Conservation (phyloP, 1,140 invertebrate genomes). For the Telenomus remus region DNA sequence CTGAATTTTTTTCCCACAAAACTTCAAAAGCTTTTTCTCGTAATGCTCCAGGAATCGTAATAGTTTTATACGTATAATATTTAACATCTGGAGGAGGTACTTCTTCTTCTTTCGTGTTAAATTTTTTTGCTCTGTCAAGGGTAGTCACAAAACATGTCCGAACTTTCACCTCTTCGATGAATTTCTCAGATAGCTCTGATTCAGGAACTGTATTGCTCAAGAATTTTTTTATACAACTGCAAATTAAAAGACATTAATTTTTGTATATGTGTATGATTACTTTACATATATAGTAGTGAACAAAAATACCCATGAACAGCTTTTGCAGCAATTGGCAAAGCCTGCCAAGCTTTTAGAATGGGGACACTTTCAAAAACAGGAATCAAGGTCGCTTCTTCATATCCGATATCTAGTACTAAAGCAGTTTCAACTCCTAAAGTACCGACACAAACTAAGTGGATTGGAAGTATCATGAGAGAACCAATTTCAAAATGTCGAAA, state of each 20-base stretch:
- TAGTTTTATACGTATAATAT: conserved; percentile 81
- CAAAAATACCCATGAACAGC: conserved; percentile 82
- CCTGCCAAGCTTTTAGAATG: conserved; percentile 86
- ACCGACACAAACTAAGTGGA: conserved; percentile 86
- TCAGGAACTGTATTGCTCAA: conserved; percentile 62
- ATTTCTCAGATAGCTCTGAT: conserved; percentile 74
- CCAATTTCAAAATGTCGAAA: conserved; percentile 94
- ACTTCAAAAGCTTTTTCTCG: conserved; percentile 88
- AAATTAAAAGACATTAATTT: conserved; percentile 15
- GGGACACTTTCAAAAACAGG: conserved; percentile 91
- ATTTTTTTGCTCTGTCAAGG: conserved; percentile 80
- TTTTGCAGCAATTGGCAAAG: conserved; percentile 82
- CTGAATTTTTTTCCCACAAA: conserved; percentile 89
- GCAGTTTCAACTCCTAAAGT: conserved; percentile 86
- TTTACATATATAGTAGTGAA: no score
- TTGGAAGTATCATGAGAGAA: conserved; percentile 81
- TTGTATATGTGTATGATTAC: background rate
- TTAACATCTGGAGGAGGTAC: conserved; percentile 78
- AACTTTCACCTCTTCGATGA: conserved; percentile 84
- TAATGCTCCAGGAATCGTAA: conserved; percentile 81
- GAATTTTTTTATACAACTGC: conserved; percentile 63
- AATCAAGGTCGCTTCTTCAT: conserved; percentile 86
- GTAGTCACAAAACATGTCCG: conserved; percentile 90
- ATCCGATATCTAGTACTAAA: conserved; percentile 91
- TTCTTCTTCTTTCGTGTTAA: conserved; percentile 70